Base-by-base conservation (phyloP, 2,888 invertebrate species). In the Marronus borbonicus region DNA sequence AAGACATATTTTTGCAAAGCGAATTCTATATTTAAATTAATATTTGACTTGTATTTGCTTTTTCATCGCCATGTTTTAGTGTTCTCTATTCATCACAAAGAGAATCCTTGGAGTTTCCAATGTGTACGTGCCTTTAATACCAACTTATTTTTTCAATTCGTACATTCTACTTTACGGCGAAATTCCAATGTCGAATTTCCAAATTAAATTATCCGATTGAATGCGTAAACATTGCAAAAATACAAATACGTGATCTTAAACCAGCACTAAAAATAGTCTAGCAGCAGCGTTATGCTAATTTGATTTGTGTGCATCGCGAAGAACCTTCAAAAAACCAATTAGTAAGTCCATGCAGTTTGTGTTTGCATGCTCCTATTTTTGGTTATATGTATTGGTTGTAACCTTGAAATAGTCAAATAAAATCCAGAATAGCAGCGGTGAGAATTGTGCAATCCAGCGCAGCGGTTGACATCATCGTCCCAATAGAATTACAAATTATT, bases 401-500 rank as follows among this genome's bases (percentile, higher is more conserved):
- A 24, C 68, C 68, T 68, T 50, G 52, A 50, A 24, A 68, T 68
- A 52, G 44, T 17, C 20, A 52, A 68, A 50, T 62, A 68, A 8
- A 68, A 68, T 50, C 28, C 28, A 24, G 0, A 24, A 68, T 68
- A 68, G 10, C 7, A 5, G 50, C 55, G 55, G 44, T n/a, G 55
- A 20, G 55, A 58, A 68, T 65, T 65, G 44, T 5, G 36, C 64
- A 65, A 65, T 5, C 44, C 12, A 44, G 8, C 62, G 55, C 14
- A 36, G 36, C 20, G 36, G 20, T 17, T 50, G 68, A 68, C 68
- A 44, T 68, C 50, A 20, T 50, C 24, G 17, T 17, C 10, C 17
- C 17, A 39, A 58, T 14, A 68, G n/a, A 68, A 68, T 68, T 49
- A 49, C 44, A 36, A 68, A 68, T 68, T 17, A 58, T 58, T 50